A percentile compares a stretch with the other conserved stretches of the same genome.
These are phyloP conservation scores for Anas platyrhynchos DNA, from an alignment of 2,113 vertebrate genomes.

Conservation along the genomic window DNA sequence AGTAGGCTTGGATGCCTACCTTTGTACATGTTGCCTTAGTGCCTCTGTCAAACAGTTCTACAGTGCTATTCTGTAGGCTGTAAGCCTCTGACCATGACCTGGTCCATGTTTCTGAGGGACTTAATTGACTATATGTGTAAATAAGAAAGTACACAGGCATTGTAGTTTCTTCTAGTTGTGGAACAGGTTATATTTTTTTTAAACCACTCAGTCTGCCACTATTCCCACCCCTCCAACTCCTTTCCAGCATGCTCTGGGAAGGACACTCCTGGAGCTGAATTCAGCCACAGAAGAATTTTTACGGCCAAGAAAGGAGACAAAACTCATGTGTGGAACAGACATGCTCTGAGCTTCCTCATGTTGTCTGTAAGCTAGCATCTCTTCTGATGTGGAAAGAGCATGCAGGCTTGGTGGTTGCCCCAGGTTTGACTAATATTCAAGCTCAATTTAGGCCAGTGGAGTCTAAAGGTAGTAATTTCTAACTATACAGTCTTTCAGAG, in stretches of 20 bases:
- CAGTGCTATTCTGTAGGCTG: too few species aligned
- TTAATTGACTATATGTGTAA: not conserved
- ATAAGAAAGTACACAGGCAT: not conserved
- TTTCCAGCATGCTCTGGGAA: not conserved
- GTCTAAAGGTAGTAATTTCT: not conserved
- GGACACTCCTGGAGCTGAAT: not conserved
- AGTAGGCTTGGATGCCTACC: not conserved
- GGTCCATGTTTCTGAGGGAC: not conserved
- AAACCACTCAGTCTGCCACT: not conserved
- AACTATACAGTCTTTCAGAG: not conserved
- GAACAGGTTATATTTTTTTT: not conserved
- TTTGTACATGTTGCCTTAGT: rapidly evolving
- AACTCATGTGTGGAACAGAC: not conserved
- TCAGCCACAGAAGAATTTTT: not conserved
- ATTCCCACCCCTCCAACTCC: not conserved
- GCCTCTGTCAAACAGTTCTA: not conserved
- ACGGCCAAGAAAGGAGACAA: not conserved
- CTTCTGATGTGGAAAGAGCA: not conserved
- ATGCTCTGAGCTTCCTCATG: not conserved
- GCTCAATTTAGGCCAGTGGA: not conserved
- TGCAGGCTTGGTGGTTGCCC: not conserved
- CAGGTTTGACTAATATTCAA: not conserved
- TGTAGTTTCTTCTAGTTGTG: not conserved
- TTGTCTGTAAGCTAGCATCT: not conserved
- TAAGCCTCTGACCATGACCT: not conserved